These are phyloP conservation scores for Xenentodon cancila DNA, from an alignment of 2,797 vertebrate species.

Conservation along the genomic window DNA sequence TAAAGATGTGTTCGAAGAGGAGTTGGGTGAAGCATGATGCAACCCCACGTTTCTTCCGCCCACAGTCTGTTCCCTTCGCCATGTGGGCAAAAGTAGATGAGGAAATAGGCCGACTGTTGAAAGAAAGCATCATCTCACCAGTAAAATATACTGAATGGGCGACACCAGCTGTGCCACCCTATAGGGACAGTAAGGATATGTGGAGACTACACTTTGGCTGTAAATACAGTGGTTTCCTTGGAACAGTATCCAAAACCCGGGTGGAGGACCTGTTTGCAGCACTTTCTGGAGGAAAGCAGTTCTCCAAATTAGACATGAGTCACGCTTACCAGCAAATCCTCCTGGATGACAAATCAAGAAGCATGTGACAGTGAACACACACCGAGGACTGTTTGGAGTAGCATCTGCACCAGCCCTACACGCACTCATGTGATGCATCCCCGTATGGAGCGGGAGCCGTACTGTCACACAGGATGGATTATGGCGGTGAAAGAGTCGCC, in stretches of 20 bases:
- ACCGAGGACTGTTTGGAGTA: constrained; percentile 6
- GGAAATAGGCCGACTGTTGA: neutral
- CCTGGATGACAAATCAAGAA: neutral
- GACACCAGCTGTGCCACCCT: neutral
- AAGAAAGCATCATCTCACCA: neutral
- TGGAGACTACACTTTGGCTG: neutral
- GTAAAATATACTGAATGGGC: constrained; percentile 3
- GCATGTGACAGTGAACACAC: constrained; percentile 1
- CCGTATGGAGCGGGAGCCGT: no score
- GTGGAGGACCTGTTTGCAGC: neutral
- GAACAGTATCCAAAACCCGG: neutral
- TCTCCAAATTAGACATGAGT: constrained; percentile 2
- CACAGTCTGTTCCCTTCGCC: neutral
- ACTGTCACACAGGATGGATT: no score
- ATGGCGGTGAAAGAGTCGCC: no score
- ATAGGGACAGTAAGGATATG: neutral
- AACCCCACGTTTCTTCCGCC: neutral
- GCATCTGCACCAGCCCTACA: neutral
- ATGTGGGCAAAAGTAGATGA: neutral
- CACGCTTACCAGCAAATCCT: constrained; percentile 1
- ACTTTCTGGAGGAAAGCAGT: neutral
- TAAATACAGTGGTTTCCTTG: neutral
- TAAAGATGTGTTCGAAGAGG: no score
- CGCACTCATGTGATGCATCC: no score
- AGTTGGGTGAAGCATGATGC: neutral